A percentile compares a stretch with the other conserved stretches of the same genome.
Conservation (phyloP, 2,888 invertebrate species). For the Nesidiocoris tenuis region DNA sequence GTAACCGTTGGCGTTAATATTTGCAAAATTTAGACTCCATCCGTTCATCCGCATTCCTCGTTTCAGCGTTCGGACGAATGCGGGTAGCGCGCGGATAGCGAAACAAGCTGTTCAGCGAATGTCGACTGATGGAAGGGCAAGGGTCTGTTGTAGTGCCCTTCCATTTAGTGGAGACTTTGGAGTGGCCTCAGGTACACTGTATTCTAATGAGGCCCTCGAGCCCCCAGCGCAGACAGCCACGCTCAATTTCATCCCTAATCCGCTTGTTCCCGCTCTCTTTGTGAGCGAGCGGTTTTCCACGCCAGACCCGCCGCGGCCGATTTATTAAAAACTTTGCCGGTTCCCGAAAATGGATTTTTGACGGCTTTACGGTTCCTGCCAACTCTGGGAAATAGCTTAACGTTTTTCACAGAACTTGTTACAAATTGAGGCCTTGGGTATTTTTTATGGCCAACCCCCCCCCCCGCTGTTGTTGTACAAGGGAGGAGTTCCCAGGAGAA, state of each 20-base stretch:
- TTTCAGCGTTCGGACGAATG: background rate
- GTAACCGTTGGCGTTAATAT: too few relatives aligned
- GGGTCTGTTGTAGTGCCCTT: background rate
- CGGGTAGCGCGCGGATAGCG: background rate
- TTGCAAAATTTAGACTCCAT: background rate
- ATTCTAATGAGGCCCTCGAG: slow-evolving; percentile 5
- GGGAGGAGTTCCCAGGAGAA: too few relatives aligned
- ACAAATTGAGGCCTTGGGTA: too few relatives aligned
- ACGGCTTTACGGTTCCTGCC: too few relatives aligned
- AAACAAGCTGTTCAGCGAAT: background rate
- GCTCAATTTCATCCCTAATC: slow-evolving; percentile 2
- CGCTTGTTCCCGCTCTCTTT: background rate
- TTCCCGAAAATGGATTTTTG: background rate
- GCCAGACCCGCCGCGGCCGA: background rate
- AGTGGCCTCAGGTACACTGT: background rate
- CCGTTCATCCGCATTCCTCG: background rate
- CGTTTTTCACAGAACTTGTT: too few relatives aligned
- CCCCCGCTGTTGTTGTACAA: too few relatives aligned
- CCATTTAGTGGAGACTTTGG: slow-evolving; percentile 7
- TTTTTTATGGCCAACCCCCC: too few relatives aligned
- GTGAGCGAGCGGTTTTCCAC: background rate
- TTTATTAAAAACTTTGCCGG: background rate
- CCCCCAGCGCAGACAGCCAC: background rate
- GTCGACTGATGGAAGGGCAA: background rate
- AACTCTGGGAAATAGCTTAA: too few relatives aligned